Conservation (phyloP, 2,888 invertebrate species). For the Diaphora mendica region DNA sequence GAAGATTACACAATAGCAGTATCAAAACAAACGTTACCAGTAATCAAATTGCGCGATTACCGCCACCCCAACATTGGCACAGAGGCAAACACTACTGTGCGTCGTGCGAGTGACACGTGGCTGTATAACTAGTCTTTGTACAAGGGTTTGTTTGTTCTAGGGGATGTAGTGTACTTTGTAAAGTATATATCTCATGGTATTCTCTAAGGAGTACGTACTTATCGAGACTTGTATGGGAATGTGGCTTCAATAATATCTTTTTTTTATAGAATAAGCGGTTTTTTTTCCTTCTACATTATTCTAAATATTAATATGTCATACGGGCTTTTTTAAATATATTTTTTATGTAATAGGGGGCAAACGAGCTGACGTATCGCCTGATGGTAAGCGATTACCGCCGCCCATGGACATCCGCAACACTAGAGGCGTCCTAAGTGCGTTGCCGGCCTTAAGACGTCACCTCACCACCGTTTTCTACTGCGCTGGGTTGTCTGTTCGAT, state of each 20-base stretch:
- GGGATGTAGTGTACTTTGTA: slow-evolving; percentile 17
- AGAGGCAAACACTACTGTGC: slow-evolving; percentile 5
- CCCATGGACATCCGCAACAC: too few relatives aligned
- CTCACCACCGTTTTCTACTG: too few relatives aligned
- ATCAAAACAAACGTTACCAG: slow-evolving; percentile 12
- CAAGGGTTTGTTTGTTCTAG: slow-evolving; percentile 18
- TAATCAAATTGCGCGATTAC: slow-evolving; percentile 43
- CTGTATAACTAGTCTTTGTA: slow-evolving; percentile 14
- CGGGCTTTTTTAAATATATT: too few relatives aligned
- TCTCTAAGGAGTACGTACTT: slow-evolving; percentile 16
- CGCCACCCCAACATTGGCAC: slow-evolving; percentile 16
- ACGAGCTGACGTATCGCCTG: too few relatives aligned
- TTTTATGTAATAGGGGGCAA: too few relatives aligned
- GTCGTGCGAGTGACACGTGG: slow-evolving; percentile 18
- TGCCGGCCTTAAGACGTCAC: too few relatives aligned
- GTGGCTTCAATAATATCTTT: not conserved
- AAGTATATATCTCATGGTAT: slow-evolving; percentile 15
- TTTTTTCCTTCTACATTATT: too few relatives aligned
- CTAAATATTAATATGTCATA: too few relatives aligned
- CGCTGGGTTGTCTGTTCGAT: too few relatives aligned
- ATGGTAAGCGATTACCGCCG: too few relatives aligned
- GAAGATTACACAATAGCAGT: not conserved
- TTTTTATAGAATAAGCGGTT: too few relatives aligned
- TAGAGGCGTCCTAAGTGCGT: too few relatives aligned
- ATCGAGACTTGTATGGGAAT: slow-evolving; percentile 5